A percentile compares a stretch with the other conserved stretches of the same genome.
phyloP scores from a whole-genome alignment of 2,888 invertebrate genomes.

The Orgyia antiqua region DNA sequence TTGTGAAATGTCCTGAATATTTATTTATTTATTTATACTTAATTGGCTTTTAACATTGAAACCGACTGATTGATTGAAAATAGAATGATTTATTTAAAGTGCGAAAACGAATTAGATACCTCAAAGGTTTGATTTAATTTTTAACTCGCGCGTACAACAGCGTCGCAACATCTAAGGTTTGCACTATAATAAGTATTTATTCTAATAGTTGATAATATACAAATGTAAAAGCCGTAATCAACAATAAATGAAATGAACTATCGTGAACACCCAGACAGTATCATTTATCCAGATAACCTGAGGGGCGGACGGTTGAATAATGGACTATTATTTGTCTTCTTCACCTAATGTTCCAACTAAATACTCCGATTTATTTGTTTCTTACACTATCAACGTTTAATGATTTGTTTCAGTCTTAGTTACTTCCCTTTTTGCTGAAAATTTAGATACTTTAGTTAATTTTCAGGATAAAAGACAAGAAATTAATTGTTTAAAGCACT shows the following conservation, averaged over 20 bases:
- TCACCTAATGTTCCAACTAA: slow-evolving; percentile 32
- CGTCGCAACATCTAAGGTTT: too few relatives aligned
- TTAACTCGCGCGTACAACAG: too few relatives aligned
- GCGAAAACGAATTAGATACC: too few relatives aligned
- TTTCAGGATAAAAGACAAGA: too few relatives aligned
- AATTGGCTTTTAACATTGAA: too few relatives aligned
- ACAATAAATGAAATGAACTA: slow-evolving; percentile 39
- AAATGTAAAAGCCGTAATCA: slow-evolving; percentile 34
- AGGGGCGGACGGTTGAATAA: slow-evolving; percentile 44
- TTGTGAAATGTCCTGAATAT: too few relatives aligned
- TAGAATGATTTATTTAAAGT: too few relatives aligned
- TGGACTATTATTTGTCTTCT: slow-evolving; percentile 47
- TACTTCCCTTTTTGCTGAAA: neutral
- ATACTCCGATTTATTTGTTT: slow-evolving; percentile 25
- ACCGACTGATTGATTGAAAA: too few relatives aligned
- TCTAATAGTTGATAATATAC: slow-evolving; percentile 14
- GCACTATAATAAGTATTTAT: too few relatives aligned
- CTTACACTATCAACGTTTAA: slow-evolving; percentile 26
- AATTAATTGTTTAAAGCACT: too few relatives aligned
- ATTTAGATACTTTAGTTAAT: neutral
- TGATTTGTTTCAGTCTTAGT: slow-evolving; percentile 7
- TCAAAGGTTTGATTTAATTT: too few relatives aligned
- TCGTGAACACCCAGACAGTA: slow-evolving; percentile 26
- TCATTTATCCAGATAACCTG: slow-evolving; percentile 47
- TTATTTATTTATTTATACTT: too few relatives aligned